phyloP scores from a whole-genome alignment of 1,140 invertebrate genomes.

The Bacillus rossius region DNA sequence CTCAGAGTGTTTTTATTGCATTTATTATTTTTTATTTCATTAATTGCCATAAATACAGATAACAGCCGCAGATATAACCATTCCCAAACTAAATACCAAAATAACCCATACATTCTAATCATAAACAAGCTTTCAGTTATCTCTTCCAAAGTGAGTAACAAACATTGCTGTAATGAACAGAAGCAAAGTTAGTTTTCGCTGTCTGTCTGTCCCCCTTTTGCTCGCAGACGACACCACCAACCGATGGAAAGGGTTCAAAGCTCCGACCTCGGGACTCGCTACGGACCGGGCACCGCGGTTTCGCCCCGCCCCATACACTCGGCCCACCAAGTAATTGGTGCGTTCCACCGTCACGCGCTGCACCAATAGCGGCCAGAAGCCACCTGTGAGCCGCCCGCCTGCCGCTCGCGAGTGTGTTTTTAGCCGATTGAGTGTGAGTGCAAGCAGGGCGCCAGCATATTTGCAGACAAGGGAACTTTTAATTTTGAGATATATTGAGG shows the following conservation, averaged over 20 bases:
- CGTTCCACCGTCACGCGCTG: not conserved
- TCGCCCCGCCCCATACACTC: slow-evolving; percentile 13
- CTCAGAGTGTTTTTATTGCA: too few relatives aligned
- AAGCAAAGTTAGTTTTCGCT: slow-evolving; percentile 7
- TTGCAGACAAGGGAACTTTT: slow-evolving; percentile 1
- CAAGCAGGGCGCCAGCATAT: not conserved
- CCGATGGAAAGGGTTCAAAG: slow-evolving; percentile 16
- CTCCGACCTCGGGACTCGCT: slow-evolving; percentile 1
- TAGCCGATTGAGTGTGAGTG: not conserved
- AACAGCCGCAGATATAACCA: too few relatives aligned
- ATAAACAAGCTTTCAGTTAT: too few relatives aligned
- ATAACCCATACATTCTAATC: too few relatives aligned
- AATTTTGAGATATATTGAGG: not conserved
- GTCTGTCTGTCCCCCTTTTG: slow-evolving; percentile 9
- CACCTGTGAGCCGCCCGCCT: not conserved
- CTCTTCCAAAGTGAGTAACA: too few relatives aligned
- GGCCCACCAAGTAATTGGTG: slow-evolving; percentile 12
- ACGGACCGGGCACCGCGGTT: slow-evolving; percentile 2
- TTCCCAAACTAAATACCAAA: too few relatives aligned
- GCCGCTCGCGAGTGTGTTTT: not conserved
- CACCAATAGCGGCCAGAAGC: slow-evolving; percentile 6
- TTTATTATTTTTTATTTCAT: too few relatives aligned
- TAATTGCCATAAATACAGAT: too few relatives aligned
- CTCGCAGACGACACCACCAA: slow-evolving; percentile 10
- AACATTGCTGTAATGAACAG: too few relatives aligned